Evolutionary conservation across 2,113 vertebrate species (phyloP), one percentile per base, ranked within the genome.

Genomic region (Desmodus rotundus): DNA sequence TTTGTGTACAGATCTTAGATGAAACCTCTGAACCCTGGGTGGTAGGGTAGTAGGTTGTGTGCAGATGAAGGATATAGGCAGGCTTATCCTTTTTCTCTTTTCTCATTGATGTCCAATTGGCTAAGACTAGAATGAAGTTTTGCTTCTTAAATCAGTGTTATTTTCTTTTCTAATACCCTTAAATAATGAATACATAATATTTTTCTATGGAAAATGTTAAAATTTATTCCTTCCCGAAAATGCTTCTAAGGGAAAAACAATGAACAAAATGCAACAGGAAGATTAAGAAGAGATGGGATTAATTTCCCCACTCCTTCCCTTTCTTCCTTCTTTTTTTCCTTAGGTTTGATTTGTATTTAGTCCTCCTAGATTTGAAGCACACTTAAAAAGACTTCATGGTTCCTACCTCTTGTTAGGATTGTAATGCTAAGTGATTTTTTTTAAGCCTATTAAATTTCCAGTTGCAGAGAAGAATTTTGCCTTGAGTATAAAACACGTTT

Each of bases 61-160:
- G 19, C 19, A 82, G 5, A 63, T 56, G 19, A 83, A 68, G n/a
- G 4, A 17, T 28, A 36, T 36, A 45, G 22, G 63, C 16, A 58
- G 17, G 0, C 6, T 36, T 84, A 61, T 38, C 63, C 16, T 67
- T 67, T 38, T 52, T 6, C 4, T 76, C 1, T n/a, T 96, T 89
- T 76, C 33, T 91, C 19, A 81, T 5, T 52, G 7, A 26, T 0
- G 0, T 47, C 41, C 72, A 73, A 54, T 38, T 33, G 43, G 10
- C 50, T 72, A 81, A 11, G 8, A 52, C 7, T 73, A 86, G 78
- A 97, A 84, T 70, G 50, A 97, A 90, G 7, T 82, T 91, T 76
- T 85, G 10, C 6, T 73, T 81, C 31, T 89, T 91, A 89, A 91
- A 63, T 72, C 13, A 65, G 7, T 72, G 7, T 26, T 26, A 0